Evolutionary conservation across 2,113 vertebrate genomes (phyloP).

Genomic region (Spilogale gracilis): DNA sequence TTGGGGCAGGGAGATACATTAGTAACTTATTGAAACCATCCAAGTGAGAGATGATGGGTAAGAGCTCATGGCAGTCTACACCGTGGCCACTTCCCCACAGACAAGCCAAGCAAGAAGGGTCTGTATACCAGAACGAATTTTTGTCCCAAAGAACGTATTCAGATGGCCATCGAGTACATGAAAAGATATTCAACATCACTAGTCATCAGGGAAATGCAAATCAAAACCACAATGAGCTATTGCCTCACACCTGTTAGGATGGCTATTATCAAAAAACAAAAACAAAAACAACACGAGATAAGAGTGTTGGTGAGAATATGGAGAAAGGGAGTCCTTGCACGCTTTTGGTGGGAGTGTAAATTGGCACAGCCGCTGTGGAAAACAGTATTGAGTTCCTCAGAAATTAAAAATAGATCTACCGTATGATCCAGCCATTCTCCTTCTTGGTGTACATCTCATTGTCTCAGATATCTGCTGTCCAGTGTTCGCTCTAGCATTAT

Average conservation of each 20-base stretch:
- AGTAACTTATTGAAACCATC: not conserved
- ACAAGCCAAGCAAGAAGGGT: not conserved
- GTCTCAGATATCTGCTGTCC: not conserved
- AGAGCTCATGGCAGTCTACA: not conserved
- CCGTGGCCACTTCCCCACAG: not conserved
- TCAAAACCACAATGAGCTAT: not conserved
- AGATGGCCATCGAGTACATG: not conserved
- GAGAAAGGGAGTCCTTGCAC: not conserved
- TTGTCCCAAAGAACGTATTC: not conserved
- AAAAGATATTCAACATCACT: not conserved
- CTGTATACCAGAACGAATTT: not conserved
- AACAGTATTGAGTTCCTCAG: not conserved
- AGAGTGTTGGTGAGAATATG: not conserved
- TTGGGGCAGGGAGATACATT: not conserved
- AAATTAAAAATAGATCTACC: not conserved
- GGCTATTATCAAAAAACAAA: not conserved
- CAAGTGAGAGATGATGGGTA: not conserved
- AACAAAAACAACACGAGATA: not conserved
- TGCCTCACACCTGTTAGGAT: not conserved
- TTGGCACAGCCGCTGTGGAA: not conserved
- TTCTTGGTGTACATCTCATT: not conserved
- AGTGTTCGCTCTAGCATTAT: not conserved
- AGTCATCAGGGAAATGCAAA: not conserved
- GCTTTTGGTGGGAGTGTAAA: not conserved
- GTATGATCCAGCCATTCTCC: not conserved